Percentiles rank a stretch among this genome's conserved stretches.
These are phyloP conservation scores for Perca fluviatilis DNA, from an alignment of 2,113 vertebrate genomes.

Conservation along the genomic window DNA sequence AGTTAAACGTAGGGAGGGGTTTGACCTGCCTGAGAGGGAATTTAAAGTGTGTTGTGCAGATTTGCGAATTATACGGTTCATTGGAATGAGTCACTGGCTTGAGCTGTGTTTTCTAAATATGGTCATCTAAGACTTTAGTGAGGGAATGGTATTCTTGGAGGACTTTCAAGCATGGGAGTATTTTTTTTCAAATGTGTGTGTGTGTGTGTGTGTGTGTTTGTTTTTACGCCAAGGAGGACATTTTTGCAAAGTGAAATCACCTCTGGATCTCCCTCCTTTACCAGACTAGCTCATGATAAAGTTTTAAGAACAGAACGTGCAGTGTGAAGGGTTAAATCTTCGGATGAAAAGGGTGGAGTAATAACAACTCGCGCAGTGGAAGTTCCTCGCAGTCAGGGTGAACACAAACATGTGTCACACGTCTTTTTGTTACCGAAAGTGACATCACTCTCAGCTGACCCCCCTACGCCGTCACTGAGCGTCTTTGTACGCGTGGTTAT, in stretches of 20 bases:
- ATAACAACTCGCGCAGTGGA: conserved; percentile 13
- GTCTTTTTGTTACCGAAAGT: background rate
- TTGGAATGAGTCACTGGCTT: conserved; percentile 18
- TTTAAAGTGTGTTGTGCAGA: conserved; percentile 11
- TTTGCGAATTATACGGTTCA: conserved; percentile 19
- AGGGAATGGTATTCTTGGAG: conserved; percentile 16
- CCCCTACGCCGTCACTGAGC: background rate
- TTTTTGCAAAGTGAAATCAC: conserved; percentile 51
- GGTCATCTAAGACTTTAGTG: conserved; percentile 20
- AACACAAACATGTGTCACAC: conserved; percentile 35
- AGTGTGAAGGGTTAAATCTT: background rate
- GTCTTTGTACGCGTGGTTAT: background rate
- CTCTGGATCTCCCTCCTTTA: background rate
- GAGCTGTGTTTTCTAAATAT: conserved; percentile 49
- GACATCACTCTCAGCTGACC: conserved; percentile 61
- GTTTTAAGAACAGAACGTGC: background rate
- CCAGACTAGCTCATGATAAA: background rate
- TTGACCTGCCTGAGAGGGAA: background rate
- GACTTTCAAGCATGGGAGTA: conserved; percentile 24
- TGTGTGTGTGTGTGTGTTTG: background rate
- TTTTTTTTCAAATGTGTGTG: background rate
- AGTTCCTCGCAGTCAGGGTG: background rate
- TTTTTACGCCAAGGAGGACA: conserved; percentile 19
- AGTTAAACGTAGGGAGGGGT: background rate
- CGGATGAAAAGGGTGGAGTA: background rate